Conservation (phyloP, 2,888 invertebrate genomes). For the Tholera decimalis region DNA sequence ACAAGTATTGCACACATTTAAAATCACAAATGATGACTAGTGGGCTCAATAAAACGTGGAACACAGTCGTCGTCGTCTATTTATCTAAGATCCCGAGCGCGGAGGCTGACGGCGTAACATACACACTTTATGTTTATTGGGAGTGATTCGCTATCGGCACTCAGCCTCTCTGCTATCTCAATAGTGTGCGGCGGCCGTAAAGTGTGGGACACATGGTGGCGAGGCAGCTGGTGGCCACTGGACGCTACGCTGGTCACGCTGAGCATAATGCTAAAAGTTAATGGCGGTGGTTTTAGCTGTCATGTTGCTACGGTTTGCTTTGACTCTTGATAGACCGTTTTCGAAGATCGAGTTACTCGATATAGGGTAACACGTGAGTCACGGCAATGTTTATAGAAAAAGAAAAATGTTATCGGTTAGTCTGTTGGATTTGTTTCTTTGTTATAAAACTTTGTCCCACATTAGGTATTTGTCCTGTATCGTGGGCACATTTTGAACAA, state of each 20-base stretch:
- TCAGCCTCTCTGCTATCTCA: slow-evolving; percentile 68
- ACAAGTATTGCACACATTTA: too few species aligned
- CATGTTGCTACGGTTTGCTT: slow-evolving; percentile 4
- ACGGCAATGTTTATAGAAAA: too few species aligned
- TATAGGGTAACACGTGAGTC: too few species aligned
- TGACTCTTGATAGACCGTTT: neutral
- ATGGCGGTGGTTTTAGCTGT: slow-evolving; percentile 21
- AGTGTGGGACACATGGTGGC: slow-evolving; percentile 50
- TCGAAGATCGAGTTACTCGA: neutral
- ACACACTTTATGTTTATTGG: slow-evolving; percentile 65
- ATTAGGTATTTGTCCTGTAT: too few species aligned
- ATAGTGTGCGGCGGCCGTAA: slow-evolving; percentile 58
- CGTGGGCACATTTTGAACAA: too few species aligned
- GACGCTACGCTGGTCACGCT: neutral
- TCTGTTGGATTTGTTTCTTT: too few species aligned
- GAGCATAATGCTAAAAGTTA: slow-evolving; percentile 30
- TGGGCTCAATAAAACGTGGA: slow-evolving; percentile 16
- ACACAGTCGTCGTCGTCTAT: slow-evolving; percentile 13
- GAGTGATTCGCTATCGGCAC: slow-evolving; percentile 65
- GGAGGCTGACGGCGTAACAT: slow-evolving; percentile 49
- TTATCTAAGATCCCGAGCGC: slow-evolving; percentile 33
- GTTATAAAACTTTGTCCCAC: too few species aligned
- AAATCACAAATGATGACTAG: slow-evolving; percentile 1
- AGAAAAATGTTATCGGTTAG: too few species aligned
- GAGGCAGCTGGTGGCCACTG: slow-evolving; percentile 34